Base-by-base conservation (phyloP, 2,113 vertebrate genomes). In the Todiramphus saurophagus region DNA sequence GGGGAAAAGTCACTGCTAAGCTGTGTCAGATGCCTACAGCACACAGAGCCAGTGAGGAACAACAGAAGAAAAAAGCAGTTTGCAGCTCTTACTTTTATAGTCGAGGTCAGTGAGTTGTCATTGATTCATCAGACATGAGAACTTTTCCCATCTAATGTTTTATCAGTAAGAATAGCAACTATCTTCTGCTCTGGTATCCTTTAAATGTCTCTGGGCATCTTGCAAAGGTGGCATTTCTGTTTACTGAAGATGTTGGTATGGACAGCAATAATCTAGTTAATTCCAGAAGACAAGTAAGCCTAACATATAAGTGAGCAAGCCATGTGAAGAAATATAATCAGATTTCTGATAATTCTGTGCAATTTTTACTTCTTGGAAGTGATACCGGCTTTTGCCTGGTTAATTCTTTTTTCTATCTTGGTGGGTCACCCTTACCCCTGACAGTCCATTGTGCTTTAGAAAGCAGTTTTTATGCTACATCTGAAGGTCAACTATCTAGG, bases 401-500 rank as follows among this genome's bases (percentile, higher is more conserved):
- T 66, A 56, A 62, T 86, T 83, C 37, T 75, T 74, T 46, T 48
- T 68, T 15, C 18, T 53, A 1, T 31, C 50, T 51, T 64, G 46
- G 35, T 66, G 41, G 51, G 13, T 83, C 51, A 24, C 41, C 41
- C 18, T 79, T 37, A 41, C n/a, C 70, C 30, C 79, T 77, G 73
- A 7, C 35, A 55, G 37, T 73, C 69, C 31, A 10, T 72, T 95
- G n/a, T 96, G 44, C 84, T 89, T 72, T 89, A 78, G 79, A 73
- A 83, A 87, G 39, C 81, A 78, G 44, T 46, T 74, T 14, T 77
- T 87, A 20, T 83, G 66, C 83, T 72, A 80, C 25, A 78, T 59
- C 5, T 93, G 88, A 98, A 97, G 96, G 93, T 97, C 96, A 97
- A 46, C 59, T 91, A 69, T 91, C 89, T 59, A 78, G 37, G 82